A percentile compares a stretch with the other conserved stretches of the same genome.
Conservation (phyloP, 2,113 vertebrate species). For the Bothrops jararaca region DNA sequence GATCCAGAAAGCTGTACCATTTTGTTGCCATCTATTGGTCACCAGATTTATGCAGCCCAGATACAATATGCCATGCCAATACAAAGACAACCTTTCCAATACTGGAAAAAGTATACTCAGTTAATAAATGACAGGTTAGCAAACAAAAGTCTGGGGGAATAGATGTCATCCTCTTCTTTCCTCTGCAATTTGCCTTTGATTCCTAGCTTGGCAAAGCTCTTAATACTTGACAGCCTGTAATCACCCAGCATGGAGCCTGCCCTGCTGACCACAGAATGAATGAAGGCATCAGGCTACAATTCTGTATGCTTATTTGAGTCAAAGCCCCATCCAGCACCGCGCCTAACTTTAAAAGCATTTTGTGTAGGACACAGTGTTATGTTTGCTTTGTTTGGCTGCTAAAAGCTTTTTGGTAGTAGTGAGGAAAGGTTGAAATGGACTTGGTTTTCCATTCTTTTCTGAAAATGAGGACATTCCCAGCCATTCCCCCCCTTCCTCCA, state of each 20-base stretch:
- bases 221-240: constrained; percentile 47
- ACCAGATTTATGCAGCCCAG: not conserved
- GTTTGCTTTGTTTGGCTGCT: constrained; percentile 53
- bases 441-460: not conserved
- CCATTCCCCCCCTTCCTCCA: not conserved
- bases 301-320: constrained; percentile 54
- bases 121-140: not conserved
- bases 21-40: not conserved
- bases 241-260: constrained; percentile 50
- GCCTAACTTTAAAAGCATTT: constrained; percentile 55
- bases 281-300: constrained; percentile 20
- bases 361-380: constrained; percentile 43
- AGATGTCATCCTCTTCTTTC: not conserved
- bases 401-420: constrained; percentile 51
- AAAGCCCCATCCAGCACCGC: constrained; percentile 53
- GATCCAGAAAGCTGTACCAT: not conserved
- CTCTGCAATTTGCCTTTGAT: constrained; percentile 47
- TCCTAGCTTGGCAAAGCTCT: constrained; percentile 42
- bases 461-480: not conserved
- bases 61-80: not conserved
- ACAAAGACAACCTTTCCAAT: not conserved
- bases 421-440: not conserved
- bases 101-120: not conserved
- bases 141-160: not conserved
- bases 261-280: constrained; percentile 60